These are phyloP conservation scores for Scleropages formosus DNA, from an alignment of 2,797 vertebrate species.

Conservation along the genomic window DNA sequence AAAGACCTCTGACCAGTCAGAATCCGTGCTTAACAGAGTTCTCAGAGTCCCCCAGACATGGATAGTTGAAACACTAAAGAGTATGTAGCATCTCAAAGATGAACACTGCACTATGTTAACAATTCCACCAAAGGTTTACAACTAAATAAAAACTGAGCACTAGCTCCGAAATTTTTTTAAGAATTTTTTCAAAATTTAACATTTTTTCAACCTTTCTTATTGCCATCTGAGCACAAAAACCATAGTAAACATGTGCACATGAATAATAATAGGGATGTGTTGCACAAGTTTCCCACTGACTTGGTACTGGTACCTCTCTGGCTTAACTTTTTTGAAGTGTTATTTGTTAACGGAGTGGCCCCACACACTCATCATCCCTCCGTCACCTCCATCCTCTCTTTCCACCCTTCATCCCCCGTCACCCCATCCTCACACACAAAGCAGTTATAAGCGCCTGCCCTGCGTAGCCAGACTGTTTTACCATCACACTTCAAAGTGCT, in stretches of 20 bases:
- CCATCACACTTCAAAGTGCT: constrained; percentile 31
- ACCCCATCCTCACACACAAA: not conserved
- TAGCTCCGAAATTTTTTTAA: not conserved
- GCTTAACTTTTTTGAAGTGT: constrained; percentile 9
- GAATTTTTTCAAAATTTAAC: constrained; percentile 11
- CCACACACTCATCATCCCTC: constrained; percentile 13
- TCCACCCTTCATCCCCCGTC: too few species aligned
- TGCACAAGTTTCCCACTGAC: constrained; percentile 9
- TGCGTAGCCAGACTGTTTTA: not conserved
- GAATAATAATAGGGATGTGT: constrained; percentile 17
- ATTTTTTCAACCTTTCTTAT: not conserved
- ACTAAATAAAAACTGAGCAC: not conserved
- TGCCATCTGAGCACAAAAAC: not conserved
- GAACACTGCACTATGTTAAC: too few species aligned
- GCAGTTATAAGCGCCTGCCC: not conserved
- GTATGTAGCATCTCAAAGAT: not conserved
- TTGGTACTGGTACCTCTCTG: not conserved
- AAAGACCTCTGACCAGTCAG: not conserved
- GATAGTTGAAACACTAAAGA: not conserved
- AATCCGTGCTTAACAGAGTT: not conserved
- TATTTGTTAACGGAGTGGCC: constrained; percentile 16
- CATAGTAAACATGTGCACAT: not conserved
- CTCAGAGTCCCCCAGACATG: not conserved
- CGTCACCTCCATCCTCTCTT: too few species aligned
- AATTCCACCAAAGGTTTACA: not conserved